Percentiles rank a stretch among this genome's conserved stretches.
These are phyloP conservation scores for Catamblyrhynchus diadema DNA, from an alignment of 2,797 vertebrate species.

Conservation along the genomic window DNA sequence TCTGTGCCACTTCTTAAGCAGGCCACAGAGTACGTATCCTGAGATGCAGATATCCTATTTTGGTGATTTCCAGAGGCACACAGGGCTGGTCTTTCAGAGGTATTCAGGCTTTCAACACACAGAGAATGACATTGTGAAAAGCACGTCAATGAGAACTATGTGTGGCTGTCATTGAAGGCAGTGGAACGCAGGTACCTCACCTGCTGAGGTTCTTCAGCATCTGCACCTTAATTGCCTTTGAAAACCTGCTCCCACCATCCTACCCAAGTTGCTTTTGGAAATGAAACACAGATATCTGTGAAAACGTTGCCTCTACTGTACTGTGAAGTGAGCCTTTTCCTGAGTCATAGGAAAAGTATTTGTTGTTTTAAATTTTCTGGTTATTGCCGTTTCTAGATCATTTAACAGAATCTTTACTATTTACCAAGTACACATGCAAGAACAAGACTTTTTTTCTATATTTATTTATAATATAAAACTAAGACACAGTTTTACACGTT, in stretches of 20 bases:
- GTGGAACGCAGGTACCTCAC: neutral
- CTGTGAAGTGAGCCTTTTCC: neutral
- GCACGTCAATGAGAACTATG: neutral
- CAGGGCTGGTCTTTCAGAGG: neutral
- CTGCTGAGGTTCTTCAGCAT: neutral
- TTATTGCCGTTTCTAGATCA: neutral
- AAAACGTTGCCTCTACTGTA: neutral
- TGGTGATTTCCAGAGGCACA: neutral
- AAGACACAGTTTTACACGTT: neutral
- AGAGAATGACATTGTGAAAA: neutral
- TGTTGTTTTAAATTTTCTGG: neutral
- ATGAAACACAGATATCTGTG: neutral
- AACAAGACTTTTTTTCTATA: neutral
- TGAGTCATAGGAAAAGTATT: neutral
- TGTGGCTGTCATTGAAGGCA: neutral
- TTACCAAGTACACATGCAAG: neutral
- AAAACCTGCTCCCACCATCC: neutral
- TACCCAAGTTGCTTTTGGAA: neutral
- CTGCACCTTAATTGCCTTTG: neutral
- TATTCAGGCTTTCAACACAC: neutral
- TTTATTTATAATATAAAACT: neutral
- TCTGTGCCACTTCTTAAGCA: conserved; percentile 51
- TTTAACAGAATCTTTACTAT: neutral
- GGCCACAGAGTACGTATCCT: neutral
- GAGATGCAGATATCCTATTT: conserved; percentile 8